Evolutionary conservation across 2,888 invertebrate species (phyloP), one percentile per base, ranked within the genome.

Genomic region (Hypsopygia costalis): DNA sequence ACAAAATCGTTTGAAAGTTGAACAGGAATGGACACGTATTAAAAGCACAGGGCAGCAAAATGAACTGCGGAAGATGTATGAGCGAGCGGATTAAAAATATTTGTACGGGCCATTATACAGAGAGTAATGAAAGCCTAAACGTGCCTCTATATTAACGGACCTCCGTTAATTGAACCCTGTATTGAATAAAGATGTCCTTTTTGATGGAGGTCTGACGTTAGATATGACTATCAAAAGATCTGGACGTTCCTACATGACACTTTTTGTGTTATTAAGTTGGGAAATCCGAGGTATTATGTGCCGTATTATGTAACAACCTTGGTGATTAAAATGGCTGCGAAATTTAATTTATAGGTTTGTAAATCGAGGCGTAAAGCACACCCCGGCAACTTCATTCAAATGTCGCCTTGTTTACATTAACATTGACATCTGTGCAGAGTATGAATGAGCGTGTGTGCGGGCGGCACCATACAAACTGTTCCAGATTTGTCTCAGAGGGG

Each of bases 51-150:
- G 70, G 73, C 77, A 68, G 72, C 80, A 75, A 85, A 85, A 86
- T 86, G 86, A 86, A 85, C 83, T 81, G 69, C 80, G 75, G 76
- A 86, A 86, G 86, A 87, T 85, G 85, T 87, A 86, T 86, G 87
- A 74, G 81, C 77, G 69, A 65, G 67, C 69, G 86, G 87, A 87
- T 87, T 87, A 87, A 87, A 87, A 87, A 87, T 87, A 86, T 87
- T 87, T 86, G 87, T 83, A 79, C 83, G 86, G 69, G 70, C 86
- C 86, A 87, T 87, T 87, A 87, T 87, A 82, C 83, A 81, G 67
- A 68, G 69, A 79, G 86, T 85, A 86, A 87, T 87, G 87, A 85
- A 86, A 85, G 72, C 62, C 76, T 71, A 70, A 76, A 70, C 75
- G 81, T 72, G 75, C 70, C 79, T 78, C 81, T 85, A 82, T 86